Percentiles rank a stretch among this genome's conserved stretches.
phyloP scores from a whole-genome alignment of 2,888 invertebrate genomes.

The Drosophila algonquin region DNA sequence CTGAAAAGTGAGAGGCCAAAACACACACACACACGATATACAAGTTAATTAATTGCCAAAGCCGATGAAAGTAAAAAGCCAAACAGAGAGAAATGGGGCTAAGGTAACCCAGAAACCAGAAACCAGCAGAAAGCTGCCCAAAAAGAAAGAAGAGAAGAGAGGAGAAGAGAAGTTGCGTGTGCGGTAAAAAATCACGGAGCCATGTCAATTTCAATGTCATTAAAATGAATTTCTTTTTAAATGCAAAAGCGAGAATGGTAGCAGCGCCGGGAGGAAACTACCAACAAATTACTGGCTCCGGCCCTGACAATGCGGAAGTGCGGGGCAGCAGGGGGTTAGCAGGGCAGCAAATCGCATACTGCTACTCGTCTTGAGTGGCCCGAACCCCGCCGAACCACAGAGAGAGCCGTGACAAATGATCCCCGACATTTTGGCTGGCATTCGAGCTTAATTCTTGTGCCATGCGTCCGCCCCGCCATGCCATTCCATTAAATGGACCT shows the following conservation, averaged over 20 bases:
- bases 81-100: slow-evolving; percentile 29
- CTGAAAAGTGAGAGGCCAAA: slow-evolving; percentile 19
- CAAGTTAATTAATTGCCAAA: slow-evolving; percentile 40
- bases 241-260: slow-evolving; percentile 26
- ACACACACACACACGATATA: slow-evolving; percentile 4
- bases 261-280: slow-evolving; percentile 9
- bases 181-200: slow-evolving; percentile 22
- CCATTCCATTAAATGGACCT: slow-evolving; percentile 47
- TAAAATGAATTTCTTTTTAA: slow-evolving; percentile 65
- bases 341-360: slow-evolving; percentile 22
- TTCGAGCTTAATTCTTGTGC: slow-evolving; percentile 40
- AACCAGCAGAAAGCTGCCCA: neutral
- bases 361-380: slow-evolving; percentile 55
- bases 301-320: slow-evolving; percentile 42
- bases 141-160: too few species aligned
- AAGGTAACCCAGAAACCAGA: slow-evolving; percentile 19
- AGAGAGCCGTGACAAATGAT: slow-evolving; percentile 53
- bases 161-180: slow-evolving; percentile 35
- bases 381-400: neutral
- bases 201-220: slow-evolving; percentile 64
- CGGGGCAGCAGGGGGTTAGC: neutral
- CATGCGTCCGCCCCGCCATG: slow-evolving; percentile 11
- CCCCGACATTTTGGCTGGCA: slow-evolving; percentile 53
- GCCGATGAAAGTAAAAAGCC: slow-evolving; percentile 56
- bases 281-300: slow-evolving; percentile 36